Evolutionary conservation across 1,140 invertebrate species (phyloP), one percentile per base, ranked within the genome.

Genomic region (Drosophila orosa): DNA sequence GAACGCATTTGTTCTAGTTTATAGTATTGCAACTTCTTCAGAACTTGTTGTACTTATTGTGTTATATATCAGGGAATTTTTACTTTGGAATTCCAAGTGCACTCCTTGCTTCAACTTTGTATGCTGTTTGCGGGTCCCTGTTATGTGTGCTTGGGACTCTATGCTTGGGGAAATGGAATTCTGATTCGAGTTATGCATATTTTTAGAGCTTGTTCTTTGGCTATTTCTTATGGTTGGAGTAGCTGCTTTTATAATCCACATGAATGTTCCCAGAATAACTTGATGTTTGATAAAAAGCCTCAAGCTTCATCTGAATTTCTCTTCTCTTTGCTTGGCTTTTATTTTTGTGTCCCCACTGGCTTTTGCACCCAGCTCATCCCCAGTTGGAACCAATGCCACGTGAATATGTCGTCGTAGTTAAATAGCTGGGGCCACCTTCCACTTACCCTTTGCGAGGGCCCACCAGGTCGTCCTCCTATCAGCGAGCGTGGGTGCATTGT

Each of bases 351-450:
- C 5, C n/a, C 33, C 25, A 48, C 6, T 48, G 47, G 25, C 27
- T 7, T 19, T 17, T 25, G 48, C 24, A 3, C 22, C 24, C 24
- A 24, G 42, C 45, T 19, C 29, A 15, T 33, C 12, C 50, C 50
- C 48, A 8, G 3, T 13, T 52, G 50, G 31, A 54, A 54, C 35
- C 50, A 54, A 54, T 35, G 31, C 50, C 50, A 54, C 50, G 31
- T 54, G 31, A 54, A 54, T 24, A 54, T 54, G 31, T 54, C 13
- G 31, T 54, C 50, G 50, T 10, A 35, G 29, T 54, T 54, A 54
- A 54, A 35, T 54, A 54, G 31, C 31, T 35, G 19, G 19, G 19
- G 19, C 31, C 19, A 54, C 50, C 50, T 22, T 29, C 31, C 31
- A 35, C 24, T 24, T n/a, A 35, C 50, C 31, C 31, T 35, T 35